Conservation (phyloP, 2,113 vertebrate species). For the Verasper variegatus region DNA sequence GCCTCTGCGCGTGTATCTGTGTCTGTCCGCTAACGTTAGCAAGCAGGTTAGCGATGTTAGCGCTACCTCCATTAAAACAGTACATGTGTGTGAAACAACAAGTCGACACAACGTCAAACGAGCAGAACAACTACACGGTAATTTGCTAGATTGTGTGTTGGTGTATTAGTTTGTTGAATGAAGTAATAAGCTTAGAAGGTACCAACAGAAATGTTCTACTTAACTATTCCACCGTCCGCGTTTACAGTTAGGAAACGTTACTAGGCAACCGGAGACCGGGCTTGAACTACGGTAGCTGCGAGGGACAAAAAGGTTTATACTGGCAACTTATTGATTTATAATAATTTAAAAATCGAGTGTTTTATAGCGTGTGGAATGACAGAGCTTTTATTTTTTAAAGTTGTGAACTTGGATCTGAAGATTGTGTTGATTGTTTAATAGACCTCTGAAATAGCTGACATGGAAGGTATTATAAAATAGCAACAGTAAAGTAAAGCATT, state of each 20-base stretch:
- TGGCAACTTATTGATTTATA: no score
- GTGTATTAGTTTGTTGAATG: background rate
- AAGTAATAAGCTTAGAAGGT: background rate
- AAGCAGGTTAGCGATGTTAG: background rate
- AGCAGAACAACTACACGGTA: background rate
- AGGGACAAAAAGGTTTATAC: slow-evolving; percentile 27
- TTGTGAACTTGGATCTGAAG: no score
- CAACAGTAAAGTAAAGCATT: no score
- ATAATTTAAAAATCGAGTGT: no score
- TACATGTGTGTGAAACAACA: background rate
- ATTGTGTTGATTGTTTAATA: no score
- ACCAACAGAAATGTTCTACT: background rate
- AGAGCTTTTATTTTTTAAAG: no score
- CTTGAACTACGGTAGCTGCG: slow-evolving; percentile 41
- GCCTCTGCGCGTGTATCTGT: no score
- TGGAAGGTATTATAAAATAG: no score
- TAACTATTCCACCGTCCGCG: background rate
- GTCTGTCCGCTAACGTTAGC: background rate
- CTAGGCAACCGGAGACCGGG: slow-evolving; percentile 51
- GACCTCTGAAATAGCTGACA: no score
- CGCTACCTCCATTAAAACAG: background rate
- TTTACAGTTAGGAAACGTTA: slow-evolving; percentile 40
- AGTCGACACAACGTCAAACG: background rate
- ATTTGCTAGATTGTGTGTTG: background rate
- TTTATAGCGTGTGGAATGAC: no score